Evolutionary conservation across 2,113 vertebrate genomes (phyloP), one percentile per base, ranked within the genome.

Genomic region (Zosterops borbonicus): DNA sequence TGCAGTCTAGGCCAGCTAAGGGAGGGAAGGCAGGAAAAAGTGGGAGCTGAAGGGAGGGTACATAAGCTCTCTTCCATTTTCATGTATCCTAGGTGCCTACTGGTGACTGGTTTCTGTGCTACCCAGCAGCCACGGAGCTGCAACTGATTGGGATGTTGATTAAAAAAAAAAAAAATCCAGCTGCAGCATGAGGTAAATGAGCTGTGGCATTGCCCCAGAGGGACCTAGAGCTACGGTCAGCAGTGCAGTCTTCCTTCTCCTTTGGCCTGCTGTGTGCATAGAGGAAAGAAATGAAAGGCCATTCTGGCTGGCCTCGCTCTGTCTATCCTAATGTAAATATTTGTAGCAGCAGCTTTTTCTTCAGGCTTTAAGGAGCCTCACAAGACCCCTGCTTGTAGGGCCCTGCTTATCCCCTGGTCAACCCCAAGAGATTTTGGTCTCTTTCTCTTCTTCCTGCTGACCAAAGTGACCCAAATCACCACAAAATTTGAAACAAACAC

Each of bases 151-250:
- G 63, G 46, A 49, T 73, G 37, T 33, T 93, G 76, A 65, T 73
- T 39, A 39, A 39, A 44, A 60, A 64, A 24, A 60, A 64, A 24
- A 44, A 44, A 62, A 22, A 3, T 47, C 13, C 21, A n/a, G 74
- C 60, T 85, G 84, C 58, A 89, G 62, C 17, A 62, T 82, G 91
- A 91, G 83, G 62, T 91, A 94, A 95, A 96, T 95, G 74, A 95
- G 87, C 87, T 97, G 84, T 92, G 94, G 69, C 92, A 91, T 79
- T 95, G 46, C 41, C 74, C 65, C 81, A 91, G 62, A 95, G 77
- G 83, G 81, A 79, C 81, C 74, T 65, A 33, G 53, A 82, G 46
- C 74, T 91, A 68, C 6, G 23, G 87, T 76, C 65, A 89, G 80
- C 71, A 74, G 33, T 42, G 47, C 22, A 53, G n/a, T 78, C 69